A percentile compares a stretch with the other conserved stretches of the same genome.
Conservation (phyloP, 2,113 vertebrate species). For the Tachycineta bicolor region DNA sequence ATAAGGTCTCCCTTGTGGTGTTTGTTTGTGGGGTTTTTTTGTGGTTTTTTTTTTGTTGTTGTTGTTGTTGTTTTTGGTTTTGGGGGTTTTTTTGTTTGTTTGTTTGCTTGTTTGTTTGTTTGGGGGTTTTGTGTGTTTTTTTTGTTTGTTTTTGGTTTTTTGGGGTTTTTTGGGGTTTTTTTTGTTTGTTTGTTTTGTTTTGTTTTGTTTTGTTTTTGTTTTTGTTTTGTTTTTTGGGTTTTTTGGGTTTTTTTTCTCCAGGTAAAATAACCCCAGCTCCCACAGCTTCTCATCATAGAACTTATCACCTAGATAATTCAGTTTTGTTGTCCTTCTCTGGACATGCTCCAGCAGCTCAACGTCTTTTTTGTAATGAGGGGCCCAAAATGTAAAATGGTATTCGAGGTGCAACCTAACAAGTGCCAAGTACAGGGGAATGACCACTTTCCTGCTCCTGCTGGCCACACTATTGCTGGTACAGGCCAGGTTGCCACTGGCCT, state of each 20-base stretch:
- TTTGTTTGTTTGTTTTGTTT: too few relatives aligned
- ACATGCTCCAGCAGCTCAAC: neutral
- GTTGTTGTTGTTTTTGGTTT: too few relatives aligned
- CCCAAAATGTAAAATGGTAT: neutral
- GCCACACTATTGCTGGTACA: neutral
- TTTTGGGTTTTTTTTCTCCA: neutral
- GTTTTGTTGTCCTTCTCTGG: neutral
- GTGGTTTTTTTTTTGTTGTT: too few relatives aligned
- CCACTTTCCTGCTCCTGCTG: neutral
- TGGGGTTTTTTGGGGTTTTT: too few relatives aligned
- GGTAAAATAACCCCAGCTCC: neutral
- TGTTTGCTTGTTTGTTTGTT: too few relatives aligned
- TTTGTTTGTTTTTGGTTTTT: too few relatives aligned
- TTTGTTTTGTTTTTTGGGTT: too few relatives aligned
- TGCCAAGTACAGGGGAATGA: rapidly evolving
- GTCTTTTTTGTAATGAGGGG: neutral
- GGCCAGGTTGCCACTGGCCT: neutral
- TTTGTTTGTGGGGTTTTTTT: too few relatives aligned
- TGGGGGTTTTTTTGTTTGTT: too few relatives aligned
- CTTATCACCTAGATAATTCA: neutral
- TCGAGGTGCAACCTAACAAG: neutral
- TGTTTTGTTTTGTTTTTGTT: too few relatives aligned
- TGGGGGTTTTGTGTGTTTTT: too few relatives aligned
- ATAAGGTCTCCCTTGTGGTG: neutral
- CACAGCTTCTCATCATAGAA: neutral